Evolutionary conservation across 2,888 invertebrate genomes (phyloP).

Genomic region (Coelopa pilipes): DNA sequence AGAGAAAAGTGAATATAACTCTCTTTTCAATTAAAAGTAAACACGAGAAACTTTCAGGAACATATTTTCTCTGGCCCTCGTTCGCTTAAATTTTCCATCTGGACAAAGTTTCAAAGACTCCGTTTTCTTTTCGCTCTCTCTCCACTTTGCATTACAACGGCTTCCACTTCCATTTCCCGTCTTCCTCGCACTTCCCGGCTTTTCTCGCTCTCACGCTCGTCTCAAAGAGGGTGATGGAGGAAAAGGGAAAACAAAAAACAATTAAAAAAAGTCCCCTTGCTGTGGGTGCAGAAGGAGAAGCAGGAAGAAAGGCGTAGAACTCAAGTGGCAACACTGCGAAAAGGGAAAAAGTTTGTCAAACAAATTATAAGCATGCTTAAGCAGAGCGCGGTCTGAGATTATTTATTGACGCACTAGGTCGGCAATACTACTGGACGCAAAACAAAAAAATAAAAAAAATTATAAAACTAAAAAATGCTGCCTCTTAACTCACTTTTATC

Average conservation of each 20-base stretch:
- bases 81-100: not conserved
- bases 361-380: slow-evolving; percentile 14
- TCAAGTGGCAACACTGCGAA: not conserved
- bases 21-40: not conserved
- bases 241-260: no score
- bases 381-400: not conserved
- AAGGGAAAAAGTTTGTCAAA: slow-evolving; percentile 4
- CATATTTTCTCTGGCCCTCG: not conserved
- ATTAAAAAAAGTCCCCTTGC: no score
- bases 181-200: no score
- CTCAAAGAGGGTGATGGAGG: no score
- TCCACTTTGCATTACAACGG: no score
- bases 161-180: no score
- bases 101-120: no score
- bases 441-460: no score
- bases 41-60: not conserved
- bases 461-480: not conserved
- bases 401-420: slow-evolving; percentile 2
- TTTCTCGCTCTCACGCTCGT: no score
- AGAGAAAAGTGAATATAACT: no score
- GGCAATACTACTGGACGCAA: not conserved
- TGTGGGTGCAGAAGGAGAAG: not conserved
- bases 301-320: not conserved
- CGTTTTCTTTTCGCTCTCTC: no score
- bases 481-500: not conserved